Evolutionary conservation across 1,140 invertebrate genomes (phyloP).

Genomic region (Papilio polyxenes): DNA sequence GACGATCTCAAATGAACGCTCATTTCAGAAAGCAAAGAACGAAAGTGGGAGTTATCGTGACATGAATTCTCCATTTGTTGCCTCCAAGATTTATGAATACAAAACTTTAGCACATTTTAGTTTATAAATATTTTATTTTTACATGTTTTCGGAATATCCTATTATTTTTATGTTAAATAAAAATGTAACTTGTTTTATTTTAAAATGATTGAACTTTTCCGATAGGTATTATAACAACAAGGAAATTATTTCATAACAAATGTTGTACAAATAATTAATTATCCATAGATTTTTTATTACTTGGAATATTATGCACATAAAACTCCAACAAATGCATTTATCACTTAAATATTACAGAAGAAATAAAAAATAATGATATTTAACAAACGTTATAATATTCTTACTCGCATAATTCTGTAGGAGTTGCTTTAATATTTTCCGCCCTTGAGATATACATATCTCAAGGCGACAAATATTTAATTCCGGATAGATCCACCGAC

Average conservation of each 20-base stretch:
- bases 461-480: conserved; percentile 22
- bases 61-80: conserved; percentile 23
- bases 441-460: conserved; percentile 21
- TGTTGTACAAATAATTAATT: too few species aligned
- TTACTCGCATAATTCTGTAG: background rate
- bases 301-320: too few species aligned
- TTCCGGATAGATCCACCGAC: conserved; percentile 2
- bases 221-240: too few species aligned
- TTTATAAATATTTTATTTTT: background rate
- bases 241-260: too few species aligned
- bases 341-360: too few species aligned
- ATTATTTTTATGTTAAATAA: background rate
- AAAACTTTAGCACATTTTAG: conserved; percentile 10
- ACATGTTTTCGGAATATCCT: background rate
- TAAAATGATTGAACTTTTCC: too few species aligned
- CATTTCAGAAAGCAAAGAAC: conserved; percentile 21
- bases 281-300: too few species aligned
- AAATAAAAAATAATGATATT: background rate
- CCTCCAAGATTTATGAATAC: conserved; percentile 17
- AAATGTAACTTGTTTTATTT: too few species aligned
- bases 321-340: too few species aligned
- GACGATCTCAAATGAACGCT: conserved; percentile 26
- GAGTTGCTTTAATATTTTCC: conserved; percentile 9
- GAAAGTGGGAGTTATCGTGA: conserved; percentile 18
- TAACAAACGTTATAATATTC: background rate